Evolutionary conservation across 2,113 vertebrate species (phyloP).

Genomic region (Nothocercus julius): DNA sequence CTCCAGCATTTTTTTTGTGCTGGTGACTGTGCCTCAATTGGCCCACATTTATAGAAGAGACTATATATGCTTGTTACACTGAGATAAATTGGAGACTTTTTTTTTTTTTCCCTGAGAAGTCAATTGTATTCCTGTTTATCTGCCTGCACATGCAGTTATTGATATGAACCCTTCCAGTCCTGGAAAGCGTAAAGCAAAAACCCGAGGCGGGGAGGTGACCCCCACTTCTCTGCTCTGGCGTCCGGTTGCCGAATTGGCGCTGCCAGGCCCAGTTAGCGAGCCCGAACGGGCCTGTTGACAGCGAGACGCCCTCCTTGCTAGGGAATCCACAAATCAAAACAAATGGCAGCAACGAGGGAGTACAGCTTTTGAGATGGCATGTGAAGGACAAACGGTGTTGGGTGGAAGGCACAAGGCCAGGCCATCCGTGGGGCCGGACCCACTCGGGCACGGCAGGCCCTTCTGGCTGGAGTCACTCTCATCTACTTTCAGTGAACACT

Average conservation of each 20-base stretch:
- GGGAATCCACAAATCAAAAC: background rate
- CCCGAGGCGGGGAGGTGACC: background rate
- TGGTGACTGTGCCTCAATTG: background rate
- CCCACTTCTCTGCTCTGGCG: background rate
- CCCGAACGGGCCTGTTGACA: background rate
- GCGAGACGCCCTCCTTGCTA: background rate
- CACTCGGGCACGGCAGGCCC: accelerated
- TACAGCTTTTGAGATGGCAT: background rate
- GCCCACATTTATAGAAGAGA: background rate
- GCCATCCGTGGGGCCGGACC: background rate
- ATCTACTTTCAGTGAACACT: background rate
- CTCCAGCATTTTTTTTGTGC: background rate
- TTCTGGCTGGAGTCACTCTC: background rate
- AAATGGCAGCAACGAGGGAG: background rate
- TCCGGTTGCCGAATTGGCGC: accelerated
- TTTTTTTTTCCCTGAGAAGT: background rate
- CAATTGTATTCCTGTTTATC: background rate
- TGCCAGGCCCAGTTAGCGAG: accelerated
- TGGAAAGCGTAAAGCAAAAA: background rate
- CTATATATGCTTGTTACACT: background rate
- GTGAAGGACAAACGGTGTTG: accelerated
- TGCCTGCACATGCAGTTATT: background rate
- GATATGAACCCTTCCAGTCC: background rate
- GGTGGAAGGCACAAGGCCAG: background rate
- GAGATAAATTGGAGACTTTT: background rate